phyloP scores from a whole-genome alignment of 1,140 invertebrate genomes.

The Lucilia cuprina region DNA sequence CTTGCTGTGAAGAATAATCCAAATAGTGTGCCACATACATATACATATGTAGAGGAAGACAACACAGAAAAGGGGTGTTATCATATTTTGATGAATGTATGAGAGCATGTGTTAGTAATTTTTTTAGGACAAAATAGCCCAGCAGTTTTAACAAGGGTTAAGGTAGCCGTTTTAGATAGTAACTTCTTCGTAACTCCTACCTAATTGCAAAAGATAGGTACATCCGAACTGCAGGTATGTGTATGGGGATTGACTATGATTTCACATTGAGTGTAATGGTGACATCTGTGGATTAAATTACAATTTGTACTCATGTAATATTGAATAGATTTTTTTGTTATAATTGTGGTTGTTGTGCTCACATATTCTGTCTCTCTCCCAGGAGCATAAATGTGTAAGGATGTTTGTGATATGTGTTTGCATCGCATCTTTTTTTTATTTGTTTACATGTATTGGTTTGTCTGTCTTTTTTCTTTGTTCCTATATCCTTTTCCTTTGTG shows the following conservation, averaged over 20 bases:
- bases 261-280: slow-evolving; percentile 56
- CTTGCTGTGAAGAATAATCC: background rate
- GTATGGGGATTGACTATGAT: slow-evolving; percentile 2
- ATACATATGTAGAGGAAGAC: too few relatives aligned
- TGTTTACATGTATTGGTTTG: background rate
- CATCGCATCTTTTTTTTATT: background rate
- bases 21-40: background rate
- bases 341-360: slow-evolving; percentile 24
- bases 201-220: too few relatives aligned
- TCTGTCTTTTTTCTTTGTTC: slow-evolving; percentile 6
- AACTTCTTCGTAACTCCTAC: too few relatives aligned
- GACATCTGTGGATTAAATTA: slow-evolving; percentile 64
- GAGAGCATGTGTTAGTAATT: too few relatives aligned
- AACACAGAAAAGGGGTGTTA: background rate
- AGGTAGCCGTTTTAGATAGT: background rate
- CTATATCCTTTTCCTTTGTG: slow-evolving; percentile 42
- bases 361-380: slow-evolving; percentile 19
- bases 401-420: background rate
- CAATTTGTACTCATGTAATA: slow-evolving; percentile 63
- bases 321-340: slow-evolving; percentile 43
- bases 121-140: too few relatives aligned
- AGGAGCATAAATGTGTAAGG: background rate
- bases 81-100: background rate
- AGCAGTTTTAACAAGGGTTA: too few relatives aligned
- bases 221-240: background rate